Evolutionary conservation across 2,888 invertebrate species (phyloP), one percentile per base, ranked within the genome.

Genomic region (Lissocephala sabroskyi): DNA sequence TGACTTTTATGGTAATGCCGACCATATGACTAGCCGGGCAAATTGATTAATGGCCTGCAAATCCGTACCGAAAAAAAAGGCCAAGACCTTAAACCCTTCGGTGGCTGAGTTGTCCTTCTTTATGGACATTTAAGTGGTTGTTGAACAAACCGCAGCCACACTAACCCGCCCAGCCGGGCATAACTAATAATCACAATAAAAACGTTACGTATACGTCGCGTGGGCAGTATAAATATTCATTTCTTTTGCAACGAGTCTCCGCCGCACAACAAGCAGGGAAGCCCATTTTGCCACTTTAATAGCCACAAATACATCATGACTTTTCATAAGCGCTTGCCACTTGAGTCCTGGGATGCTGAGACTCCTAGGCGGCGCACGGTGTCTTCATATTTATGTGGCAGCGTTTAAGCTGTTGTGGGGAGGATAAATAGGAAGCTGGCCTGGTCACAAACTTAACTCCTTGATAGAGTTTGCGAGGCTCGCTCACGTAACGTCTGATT

Each of bases 281-380:
- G n/a, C 58, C 58, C 62, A 61, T 59, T 67, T 67, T 65, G 63
- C 65, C 61, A 73, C 68, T 73, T 70, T 74, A 70, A 71, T 71
- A 60, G 67, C 56, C 65, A 56, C 71, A 67, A 74, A 71, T 71
- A 65, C 71, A 70, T 71, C 71, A 74, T 71, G 74, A 74, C 65
- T 74, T 70, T 59, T 70, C 61, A 65, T 60, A 70, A 74, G 70
- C 65, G 58, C 41, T 62, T 55, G 56, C 66, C 74, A 66, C 70
- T 74, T 66, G 70, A 62, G 55, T 47, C 58, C 52, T 50, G n/a
- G n/a, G n/a, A n/a, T n/a, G n/a, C n/a, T n/a, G n/a, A n/a, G 13
- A 4, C n/a, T n/a, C 19, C 26, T 9, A n/a, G n/a, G 18, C 30
- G 32, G 45, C 54, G 14, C 17, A 14, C 9, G n/a, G n/a, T 64